A percentile compares a stretch with the other conserved stretches of the same genome.
phyloP scores from a whole-genome alignment of 2,113 vertebrate species.

The Rhea americana region DNA sequence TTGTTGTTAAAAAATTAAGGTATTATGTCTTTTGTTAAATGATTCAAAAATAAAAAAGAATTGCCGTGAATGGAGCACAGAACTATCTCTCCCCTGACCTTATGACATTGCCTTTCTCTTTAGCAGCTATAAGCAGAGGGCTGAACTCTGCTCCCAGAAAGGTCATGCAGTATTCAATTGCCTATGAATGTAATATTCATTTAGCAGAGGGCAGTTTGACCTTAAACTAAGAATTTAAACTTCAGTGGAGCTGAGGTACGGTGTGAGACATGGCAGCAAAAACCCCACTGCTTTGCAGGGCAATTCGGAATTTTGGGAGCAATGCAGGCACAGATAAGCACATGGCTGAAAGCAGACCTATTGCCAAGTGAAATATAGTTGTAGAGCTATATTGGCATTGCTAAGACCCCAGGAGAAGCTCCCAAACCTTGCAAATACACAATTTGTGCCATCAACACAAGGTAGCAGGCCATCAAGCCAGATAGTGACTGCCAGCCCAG shows the following conservation, averaged over 20 bases:
- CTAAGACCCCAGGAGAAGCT: neutral
- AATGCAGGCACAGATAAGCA: neutral
- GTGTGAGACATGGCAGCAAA: neutral
- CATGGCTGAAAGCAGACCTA: neutral
- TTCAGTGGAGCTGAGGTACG: neutral
- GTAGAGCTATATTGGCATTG: neutral
- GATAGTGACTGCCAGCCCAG: neutral
- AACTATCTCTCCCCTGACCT: neutral
- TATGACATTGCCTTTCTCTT: accelerated
- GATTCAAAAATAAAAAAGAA: neutral
- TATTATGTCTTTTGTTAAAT: neutral
- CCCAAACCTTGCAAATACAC: neutral
- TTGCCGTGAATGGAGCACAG: neutral
- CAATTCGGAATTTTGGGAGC: neutral
- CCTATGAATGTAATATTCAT: neutral
- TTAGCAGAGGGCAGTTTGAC: neutral
- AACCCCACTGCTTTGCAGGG: neutral
- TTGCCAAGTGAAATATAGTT: neutral
- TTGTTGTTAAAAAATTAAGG: neutral
- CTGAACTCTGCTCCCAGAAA: neutral
- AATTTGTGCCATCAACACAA: accelerated
- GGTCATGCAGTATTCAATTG: neutral
- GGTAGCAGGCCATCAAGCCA: neutral
- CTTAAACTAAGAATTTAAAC: neutral
- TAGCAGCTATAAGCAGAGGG: neutral